Percentiles rank a stretch among this genome's conserved stretches.
phyloP scores from a whole-genome alignment of 2,888 invertebrate species.

The Drosophila quinaria region DNA sequence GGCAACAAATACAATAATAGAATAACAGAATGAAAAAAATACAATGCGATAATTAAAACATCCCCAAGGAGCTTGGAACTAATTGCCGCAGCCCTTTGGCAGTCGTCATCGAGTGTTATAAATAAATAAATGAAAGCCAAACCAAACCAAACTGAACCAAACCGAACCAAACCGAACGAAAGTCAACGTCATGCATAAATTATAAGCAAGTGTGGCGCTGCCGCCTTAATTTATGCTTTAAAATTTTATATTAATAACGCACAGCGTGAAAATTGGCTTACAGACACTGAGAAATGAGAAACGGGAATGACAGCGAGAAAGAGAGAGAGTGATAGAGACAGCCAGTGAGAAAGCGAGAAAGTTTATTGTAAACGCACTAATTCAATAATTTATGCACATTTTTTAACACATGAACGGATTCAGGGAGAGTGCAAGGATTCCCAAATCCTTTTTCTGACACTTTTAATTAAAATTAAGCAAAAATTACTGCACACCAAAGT shows the following conservation, averaged over 20 bases:
- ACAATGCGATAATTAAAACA: conserved; percentile 71
- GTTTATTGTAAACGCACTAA: conserved; percentile 71
- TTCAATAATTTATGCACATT: conserved; percentile 83
- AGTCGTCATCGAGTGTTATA: conserved; percentile 57
- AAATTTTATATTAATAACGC: conserved; percentile 68
- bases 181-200: conserved; percentile 72
- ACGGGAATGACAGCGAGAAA: conserved; percentile 1
- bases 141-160: conserved; percentile 35
- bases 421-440: conserved; percentile 37
- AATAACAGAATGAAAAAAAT: conserved; percentile 33
- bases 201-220: conserved; percentile 60
- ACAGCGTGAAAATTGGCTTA: conserved; percentile 62
- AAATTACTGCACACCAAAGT: neutral
- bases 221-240: conserved; percentile 74
- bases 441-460: conserved; percentile 51
- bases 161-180: conserved; percentile 43
- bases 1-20: conserved; percentile 46
- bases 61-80: conserved; percentile 64
- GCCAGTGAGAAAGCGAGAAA: conserved; percentile 17
- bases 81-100: conserved; percentile 70
- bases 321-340: neutral
- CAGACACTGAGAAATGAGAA: conserved; percentile 6
- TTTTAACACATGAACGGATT: conserved; percentile 68
- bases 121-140: conserved; percentile 62
- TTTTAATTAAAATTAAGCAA: conserved; percentile 64